Conservation (phyloP, 2,888 invertebrate genomes). For the Sturmia bella region DNA sequence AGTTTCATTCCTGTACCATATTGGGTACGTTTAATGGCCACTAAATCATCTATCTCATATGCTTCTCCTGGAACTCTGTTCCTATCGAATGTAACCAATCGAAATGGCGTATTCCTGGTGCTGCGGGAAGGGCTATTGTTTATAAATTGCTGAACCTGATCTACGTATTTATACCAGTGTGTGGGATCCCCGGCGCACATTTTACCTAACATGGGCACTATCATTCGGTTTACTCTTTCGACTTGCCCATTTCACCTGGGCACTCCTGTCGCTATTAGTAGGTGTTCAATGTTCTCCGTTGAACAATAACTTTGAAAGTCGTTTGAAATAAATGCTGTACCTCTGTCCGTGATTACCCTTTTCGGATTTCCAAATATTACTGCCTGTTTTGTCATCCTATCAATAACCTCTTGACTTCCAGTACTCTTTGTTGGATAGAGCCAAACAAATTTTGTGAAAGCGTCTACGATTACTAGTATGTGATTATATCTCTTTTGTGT, state of each 20-base stretch:
- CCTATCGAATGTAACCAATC: neutral
- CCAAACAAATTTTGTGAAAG: slow-evolving; percentile 74
- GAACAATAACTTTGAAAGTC: slow-evolving; percentile 75
- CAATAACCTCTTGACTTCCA: slow-evolving; percentile 63
- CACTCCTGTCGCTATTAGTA: slow-evolving; percentile 74
- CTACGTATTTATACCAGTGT: slow-evolving; percentile 3
- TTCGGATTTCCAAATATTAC: slow-evolving; percentile 16
- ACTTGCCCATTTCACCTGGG: neutral
- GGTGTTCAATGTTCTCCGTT: slow-evolving; percentile 73
- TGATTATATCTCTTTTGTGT: slow-evolving; percentile 46
- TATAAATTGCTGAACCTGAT: slow-evolving; percentile 1
- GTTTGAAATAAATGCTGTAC: slow-evolving; percentile 49
- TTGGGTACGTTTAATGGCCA: neutral
- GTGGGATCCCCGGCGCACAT: neutral
- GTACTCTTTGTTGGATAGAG: too few relatives aligned
- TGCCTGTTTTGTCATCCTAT: slow-evolving; percentile 48
- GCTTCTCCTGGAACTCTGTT: neutral
- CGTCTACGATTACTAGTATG: slow-evolving; percentile 36
- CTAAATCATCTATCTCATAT: neutral
- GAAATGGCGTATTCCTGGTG: neutral
- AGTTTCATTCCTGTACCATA: neutral
- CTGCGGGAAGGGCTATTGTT: slow-evolving; percentile 11
- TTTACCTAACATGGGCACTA: slow-evolving; percentile 14
- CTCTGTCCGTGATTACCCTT: slow-evolving; percentile 44
- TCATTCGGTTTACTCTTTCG: neutral